phyloP scores from a whole-genome alignment of 2,888 invertebrate species.

The Dascillus cervinus region DNA sequence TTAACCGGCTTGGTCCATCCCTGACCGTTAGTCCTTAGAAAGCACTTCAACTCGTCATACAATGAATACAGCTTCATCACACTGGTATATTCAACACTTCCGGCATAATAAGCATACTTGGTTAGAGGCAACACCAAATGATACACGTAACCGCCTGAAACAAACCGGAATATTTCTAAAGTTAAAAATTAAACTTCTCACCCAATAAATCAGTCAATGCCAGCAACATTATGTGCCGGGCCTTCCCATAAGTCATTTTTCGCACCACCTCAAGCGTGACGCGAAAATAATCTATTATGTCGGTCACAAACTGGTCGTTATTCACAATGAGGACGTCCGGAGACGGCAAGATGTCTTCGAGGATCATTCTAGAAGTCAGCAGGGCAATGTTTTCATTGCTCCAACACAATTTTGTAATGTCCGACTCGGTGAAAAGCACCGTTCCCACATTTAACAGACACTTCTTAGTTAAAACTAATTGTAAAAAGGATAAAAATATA shows the following conservation, averaged over 20 bases:
- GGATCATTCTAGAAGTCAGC: conserved; percentile 36
- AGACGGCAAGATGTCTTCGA: conserved; percentile 36
- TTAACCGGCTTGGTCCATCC: conserved; percentile 45
- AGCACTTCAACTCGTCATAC: conserved; percentile 50
- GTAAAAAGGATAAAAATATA: too few species aligned
- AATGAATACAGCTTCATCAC: conserved; percentile 49
- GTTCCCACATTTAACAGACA: conserved; percentile 36
- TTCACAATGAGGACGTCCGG: conserved; percentile 26
- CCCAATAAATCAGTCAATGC: conserved; percentile 37
- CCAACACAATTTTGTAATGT: conserved; percentile 36
- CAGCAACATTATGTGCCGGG: conserved; percentile 33
- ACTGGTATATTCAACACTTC: conserved; percentile 48
- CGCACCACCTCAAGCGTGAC: conserved; percentile 29
- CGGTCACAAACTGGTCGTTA: conserved; percentile 32
- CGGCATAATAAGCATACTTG: conserved; percentile 55
- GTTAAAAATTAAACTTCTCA: conserved; percentile 10
- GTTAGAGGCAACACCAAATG: conserved; percentile 52
- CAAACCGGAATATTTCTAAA: conserved; percentile 35
- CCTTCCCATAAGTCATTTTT: conserved; percentile 28
- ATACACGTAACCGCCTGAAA: conserved; percentile 54
- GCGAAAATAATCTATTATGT: conserved; percentile 37
- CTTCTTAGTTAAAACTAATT: too few species aligned
- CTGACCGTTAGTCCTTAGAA: conserved; percentile 50
- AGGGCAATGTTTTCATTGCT: conserved; percentile 33
- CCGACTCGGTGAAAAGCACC: conserved; percentile 34